Conservation (phyloP, 1,140 invertebrate species). For the Plectrocnemia conspersa region DNA sequence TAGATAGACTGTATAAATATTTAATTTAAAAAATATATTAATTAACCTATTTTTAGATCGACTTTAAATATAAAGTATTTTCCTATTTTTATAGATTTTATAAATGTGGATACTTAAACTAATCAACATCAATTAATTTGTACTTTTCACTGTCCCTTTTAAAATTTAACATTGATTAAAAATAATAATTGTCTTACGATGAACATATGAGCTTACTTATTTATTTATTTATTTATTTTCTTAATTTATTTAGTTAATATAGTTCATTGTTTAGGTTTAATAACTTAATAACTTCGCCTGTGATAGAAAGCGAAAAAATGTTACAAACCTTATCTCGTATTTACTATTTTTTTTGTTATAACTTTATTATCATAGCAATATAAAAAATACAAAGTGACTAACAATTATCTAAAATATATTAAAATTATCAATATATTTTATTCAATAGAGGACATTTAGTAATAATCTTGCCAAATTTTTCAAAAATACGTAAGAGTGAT, state of each 20-base stretch:
- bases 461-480: too few relatives aligned
- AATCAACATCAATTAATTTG: not conserved
- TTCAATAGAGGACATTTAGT: too few relatives aligned
- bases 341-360: slow-evolving; percentile 3
- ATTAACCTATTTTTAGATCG: too few relatives aligned
- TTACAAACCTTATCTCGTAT: not conserved
- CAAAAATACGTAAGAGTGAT: too few relatives aligned
- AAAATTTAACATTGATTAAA: not conserved
- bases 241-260: not conserved
- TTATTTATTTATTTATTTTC: not conserved
- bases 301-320: slow-evolving; percentile 5
- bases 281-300: slow-evolving; percentile 2
- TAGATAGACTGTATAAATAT: too few relatives aligned
- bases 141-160: not conserved
- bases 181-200: not conserved
- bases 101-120: not conserved
- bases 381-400: too few relatives aligned
- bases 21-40: too few relatives aligned
- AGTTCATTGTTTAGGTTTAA: not conserved
- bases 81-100: too few relatives aligned
- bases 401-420: too few relatives aligned
- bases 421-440: too few relatives aligned
- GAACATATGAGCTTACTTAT: not conserved
- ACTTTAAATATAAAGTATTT: too few relatives aligned
- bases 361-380: too few relatives aligned